Evolutionary conservation across 1,140 invertebrate genomes (phyloP).

Genomic region (Acyrthosiphon pisum): DNA sequence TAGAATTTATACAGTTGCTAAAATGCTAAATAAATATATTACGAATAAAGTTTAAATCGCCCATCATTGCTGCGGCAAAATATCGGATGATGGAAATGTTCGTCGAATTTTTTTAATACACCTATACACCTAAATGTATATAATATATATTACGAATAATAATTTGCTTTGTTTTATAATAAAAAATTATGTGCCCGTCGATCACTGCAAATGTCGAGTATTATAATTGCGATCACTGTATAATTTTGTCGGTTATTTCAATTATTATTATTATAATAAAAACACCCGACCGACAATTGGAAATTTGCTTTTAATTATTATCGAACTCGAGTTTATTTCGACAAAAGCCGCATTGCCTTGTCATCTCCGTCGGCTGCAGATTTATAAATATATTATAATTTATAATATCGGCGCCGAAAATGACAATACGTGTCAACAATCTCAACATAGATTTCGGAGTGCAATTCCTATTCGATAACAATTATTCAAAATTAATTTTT

Average conservation of each 20-base stretch:
- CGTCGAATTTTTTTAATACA: not conserved
- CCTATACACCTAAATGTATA: no score
- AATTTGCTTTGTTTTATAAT: not conserved
- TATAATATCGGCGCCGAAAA: not conserved
- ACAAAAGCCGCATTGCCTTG: not conserved
- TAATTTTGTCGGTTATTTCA: not conserved
- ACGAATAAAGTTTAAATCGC: no score
- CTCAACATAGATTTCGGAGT: not conserved
- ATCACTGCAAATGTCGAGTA: not conserved
- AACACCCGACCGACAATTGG: not conserved
- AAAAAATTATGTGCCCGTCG: not conserved
- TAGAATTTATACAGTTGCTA: not conserved
- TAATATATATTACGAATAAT: not conserved
- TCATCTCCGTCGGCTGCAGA: not conserved
- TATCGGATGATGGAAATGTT: not conserved
- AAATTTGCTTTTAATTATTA: not conserved
- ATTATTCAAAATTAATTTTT: not conserved
- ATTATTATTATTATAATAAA: slow-evolving; percentile 3
- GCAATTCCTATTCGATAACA: not conserved
- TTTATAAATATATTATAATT: not conserved
- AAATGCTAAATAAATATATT: no score
- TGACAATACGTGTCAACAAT: not conserved
- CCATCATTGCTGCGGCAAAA: not conserved
- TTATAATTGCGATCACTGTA: not conserved
- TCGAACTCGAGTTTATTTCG: not conserved